Base-by-base conservation (phyloP, 2,888 invertebrate species). In the Diadegma fenestrale region DNA sequence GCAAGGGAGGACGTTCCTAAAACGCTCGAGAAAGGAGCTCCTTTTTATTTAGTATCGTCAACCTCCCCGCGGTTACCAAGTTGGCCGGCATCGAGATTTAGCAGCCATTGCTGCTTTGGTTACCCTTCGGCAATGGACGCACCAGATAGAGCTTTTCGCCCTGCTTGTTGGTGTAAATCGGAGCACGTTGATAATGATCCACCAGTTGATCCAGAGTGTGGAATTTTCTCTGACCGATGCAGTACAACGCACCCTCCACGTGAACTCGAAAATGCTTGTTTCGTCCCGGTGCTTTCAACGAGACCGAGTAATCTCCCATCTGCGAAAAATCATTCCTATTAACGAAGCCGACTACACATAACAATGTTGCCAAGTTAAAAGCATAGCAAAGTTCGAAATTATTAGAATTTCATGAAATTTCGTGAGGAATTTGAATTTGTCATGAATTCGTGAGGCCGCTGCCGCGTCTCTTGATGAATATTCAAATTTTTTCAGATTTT, bases 181-280 rank as follows among this genome's bases (percentile, higher is more conserved):
- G 99, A 91, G 99, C 99, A 93, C 98, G 97, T 95, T 99, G 99
- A 95, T 99, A 99, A 95, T 99, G 99, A 93, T 98, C 97, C 91
- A 99, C 99, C 90, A 99, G 96, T 94, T 98, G 98, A 94, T 99
- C 99, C 92, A 99, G 95, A 82, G 98, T 97, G 92, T 97, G 97
- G 95, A 99, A 99, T 95, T 98, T 98, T 93, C 99, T 97, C 95
- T 99, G 99, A 63, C 99, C 99, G 95, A 99, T 99, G 95, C 98
- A 98, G 94, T 98, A 99, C 90, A 98, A 96, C 87, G 97, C 96
- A 90, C 97, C 97, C 94, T 98, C 98, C 87, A 99, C 98, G 94
- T 99, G 99, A 92, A 99, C 99, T 93, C 99, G 97, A 95, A 99
- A 99, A 95, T 99, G 99, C 94, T 99, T 99, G 95, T 99, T 99